These are phyloP conservation scores for Pseudochirops corinnae DNA, from an alignment of 2,797 vertebrate species.

Conservation along the genomic window DNA sequence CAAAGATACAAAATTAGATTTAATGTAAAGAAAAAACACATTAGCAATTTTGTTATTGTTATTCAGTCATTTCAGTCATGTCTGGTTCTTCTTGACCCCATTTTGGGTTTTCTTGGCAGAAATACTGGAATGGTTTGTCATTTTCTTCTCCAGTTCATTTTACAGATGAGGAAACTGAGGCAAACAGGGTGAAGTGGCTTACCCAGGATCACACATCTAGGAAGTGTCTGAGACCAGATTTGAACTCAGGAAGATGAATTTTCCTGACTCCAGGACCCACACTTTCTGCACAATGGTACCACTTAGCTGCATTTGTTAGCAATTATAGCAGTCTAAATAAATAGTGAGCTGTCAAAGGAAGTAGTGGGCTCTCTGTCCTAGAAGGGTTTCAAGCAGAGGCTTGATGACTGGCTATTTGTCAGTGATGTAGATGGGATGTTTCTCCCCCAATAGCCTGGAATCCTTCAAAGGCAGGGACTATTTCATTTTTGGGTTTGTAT, in stretches of 20 bases:
- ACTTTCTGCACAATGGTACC: rapidly evolving
- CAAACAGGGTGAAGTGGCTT: background rate
- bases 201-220: background rate
- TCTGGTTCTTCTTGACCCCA: background rate
- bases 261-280: background rate
- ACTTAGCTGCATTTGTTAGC: background rate
- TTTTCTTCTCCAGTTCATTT: background rate
- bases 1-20: background rate
- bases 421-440: background rate
- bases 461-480: background rate
- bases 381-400: background rate
- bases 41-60: background rate
- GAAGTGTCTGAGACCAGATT: background rate
- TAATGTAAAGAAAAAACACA: background rate
- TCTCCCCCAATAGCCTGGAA: background rate
- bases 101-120: background rate
- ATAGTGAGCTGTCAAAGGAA: background rate
- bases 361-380: background rate
- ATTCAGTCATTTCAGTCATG: background rate
- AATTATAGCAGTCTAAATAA: background rate
- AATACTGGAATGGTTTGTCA: background rate
- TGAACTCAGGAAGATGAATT: background rate
- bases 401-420: background rate
- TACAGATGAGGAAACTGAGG: background rate
- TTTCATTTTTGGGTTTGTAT: background rate